Evolutionary conservation across 2,888 invertebrate species (phyloP).

Genomic region (Melanophora roralis): DNA sequence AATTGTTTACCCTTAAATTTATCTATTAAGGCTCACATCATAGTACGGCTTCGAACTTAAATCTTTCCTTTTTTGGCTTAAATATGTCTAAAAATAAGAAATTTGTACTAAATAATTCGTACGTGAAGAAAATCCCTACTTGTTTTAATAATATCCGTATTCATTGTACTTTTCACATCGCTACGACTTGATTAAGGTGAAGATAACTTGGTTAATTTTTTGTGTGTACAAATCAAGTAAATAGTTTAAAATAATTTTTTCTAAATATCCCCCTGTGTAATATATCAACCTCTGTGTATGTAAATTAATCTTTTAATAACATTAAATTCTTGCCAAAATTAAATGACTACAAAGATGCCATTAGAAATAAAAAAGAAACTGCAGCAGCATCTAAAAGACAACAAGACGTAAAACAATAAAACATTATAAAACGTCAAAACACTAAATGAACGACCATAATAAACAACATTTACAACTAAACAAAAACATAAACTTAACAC

Average conservation of each 20-base stretch:
- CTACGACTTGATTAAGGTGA: too few relatives aligned
- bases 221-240: too few relatives aligned
- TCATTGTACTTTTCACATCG: too few relatives aligned
- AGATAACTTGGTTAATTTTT: too few relatives aligned
- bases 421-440: constrained; percentile 55
- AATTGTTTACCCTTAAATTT: too few relatives aligned
- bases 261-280: constrained; percentile 21
- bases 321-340: constrained; percentile 58
- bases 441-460: constrained; percentile 37
- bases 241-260: not conserved
- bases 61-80: too few relatives aligned
- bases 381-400: constrained; percentile 23
- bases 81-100: too few relatives aligned
- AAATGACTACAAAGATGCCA: constrained; percentile 58
- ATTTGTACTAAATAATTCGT: too few relatives aligned
- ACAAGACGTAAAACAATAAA: constrained; percentile 31
- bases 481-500: not conserved
- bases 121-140: too few relatives aligned
- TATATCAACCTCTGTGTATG: constrained; percentile 44
- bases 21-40: too few relatives aligned
- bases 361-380: constrained; percentile 25
- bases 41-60: too few relatives aligned
- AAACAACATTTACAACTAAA: constrained; percentile 18
- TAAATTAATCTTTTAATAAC: constrained; percentile 61
- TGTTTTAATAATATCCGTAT: too few relatives aligned